phyloP scores from a whole-genome alignment of 2,797 vertebrate genomes.

The Argyrosomus regius region DNA sequence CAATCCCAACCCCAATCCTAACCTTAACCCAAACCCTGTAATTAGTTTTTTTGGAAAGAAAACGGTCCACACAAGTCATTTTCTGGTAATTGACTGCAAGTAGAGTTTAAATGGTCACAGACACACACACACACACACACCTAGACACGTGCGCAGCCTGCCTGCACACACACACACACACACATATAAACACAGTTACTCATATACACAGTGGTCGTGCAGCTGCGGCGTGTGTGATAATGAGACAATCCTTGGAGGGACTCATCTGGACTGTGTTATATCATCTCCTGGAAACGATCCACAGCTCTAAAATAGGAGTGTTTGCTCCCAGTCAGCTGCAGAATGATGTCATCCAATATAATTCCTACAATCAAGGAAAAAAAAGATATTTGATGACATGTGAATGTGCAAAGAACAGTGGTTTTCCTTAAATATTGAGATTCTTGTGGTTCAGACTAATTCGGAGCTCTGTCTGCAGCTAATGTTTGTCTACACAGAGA shows the following conservation, averaged over 20 bases:
- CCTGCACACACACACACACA: slow-evolving; percentile 27
- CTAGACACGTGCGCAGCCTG: slow-evolving; percentile 16
- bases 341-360: slow-evolving; percentile 83
- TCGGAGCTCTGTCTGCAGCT: slow-evolving; percentile 59
- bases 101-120: slow-evolving; percentile 82
- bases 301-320: slow-evolving; percentile 77
- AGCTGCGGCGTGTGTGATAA: slow-evolving; percentile 81
- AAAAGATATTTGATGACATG: slow-evolving; percentile 75
- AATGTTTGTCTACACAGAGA: slow-evolving; percentile 67
- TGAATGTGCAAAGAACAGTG: slow-evolving; percentile 72
- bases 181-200: slow-evolving; percentile 36
- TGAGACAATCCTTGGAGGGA: slow-evolving; percentile 82
- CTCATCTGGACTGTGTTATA: slow-evolving; percentile 83
- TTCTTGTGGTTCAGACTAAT: slow-evolving; percentile 74
- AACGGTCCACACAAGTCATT: slow-evolving; percentile 78
- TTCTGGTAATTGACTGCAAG: slow-evolving; percentile 85
- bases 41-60: slow-evolving; percentile 78
- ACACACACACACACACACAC: slow-evolving; percentile 51
- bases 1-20: slow-evolving; percentile 74
- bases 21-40: slow-evolving; percentile 81
- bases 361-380: slow-evolving; percentile 74
- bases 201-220: slow-evolving; percentile 70
- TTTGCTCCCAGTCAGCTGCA: slow-evolving; percentile 82
- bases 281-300: slow-evolving; percentile 81
- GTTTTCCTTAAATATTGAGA: slow-evolving; percentile 71